phyloP scores from a whole-genome alignment of 2,797 vertebrate genomes.

The Pipistrellus kuhlii region DNA sequence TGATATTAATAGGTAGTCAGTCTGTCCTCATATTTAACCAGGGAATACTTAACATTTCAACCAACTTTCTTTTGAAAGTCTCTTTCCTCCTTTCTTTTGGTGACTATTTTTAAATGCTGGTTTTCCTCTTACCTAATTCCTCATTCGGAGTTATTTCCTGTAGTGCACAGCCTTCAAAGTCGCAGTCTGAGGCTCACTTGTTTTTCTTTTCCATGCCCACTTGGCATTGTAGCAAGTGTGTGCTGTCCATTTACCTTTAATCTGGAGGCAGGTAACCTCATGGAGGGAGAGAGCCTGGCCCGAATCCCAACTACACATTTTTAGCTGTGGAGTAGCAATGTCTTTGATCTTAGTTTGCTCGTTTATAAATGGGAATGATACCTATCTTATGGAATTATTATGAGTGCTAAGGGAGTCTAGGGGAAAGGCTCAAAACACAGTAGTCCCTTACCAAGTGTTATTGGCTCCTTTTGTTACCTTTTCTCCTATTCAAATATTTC shows the following conservation, averaged over 20 bases:
- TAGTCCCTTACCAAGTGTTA: not conserved
- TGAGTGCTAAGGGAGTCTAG: not conserved
- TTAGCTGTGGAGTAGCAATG: not conserved
- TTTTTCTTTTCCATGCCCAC: not conserved
- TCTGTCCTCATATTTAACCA: not conserved
- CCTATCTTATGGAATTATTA: not conserved
- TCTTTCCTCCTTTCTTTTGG: not conserved
- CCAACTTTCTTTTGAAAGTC: not conserved
- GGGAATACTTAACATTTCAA: not conserved
- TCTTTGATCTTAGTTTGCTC: slow-evolving; percentile 48
- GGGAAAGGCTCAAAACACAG: slow-evolving; percentile 6
- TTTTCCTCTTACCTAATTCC: not conserved
- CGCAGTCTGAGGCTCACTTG: not conserved
- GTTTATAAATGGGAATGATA: not conserved
- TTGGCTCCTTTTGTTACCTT: not conserved
- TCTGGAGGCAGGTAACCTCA: not conserved
- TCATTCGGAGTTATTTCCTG: not conserved
- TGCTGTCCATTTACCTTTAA: not conserved
- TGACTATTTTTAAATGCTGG: not conserved
- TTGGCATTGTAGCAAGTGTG: not conserved
- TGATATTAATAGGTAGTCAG: slow-evolving; percentile 8
- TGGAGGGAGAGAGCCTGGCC: not conserved
- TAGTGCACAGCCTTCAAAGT: not conserved
- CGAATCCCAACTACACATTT: not conserved
- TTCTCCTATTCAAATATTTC: slow-evolving; percentile 48